Percentiles rank a stretch among this genome's conserved stretches.
Conservation (phyloP, 2,113 vertebrate species). For the Chlorodrepanis virens region DNA sequence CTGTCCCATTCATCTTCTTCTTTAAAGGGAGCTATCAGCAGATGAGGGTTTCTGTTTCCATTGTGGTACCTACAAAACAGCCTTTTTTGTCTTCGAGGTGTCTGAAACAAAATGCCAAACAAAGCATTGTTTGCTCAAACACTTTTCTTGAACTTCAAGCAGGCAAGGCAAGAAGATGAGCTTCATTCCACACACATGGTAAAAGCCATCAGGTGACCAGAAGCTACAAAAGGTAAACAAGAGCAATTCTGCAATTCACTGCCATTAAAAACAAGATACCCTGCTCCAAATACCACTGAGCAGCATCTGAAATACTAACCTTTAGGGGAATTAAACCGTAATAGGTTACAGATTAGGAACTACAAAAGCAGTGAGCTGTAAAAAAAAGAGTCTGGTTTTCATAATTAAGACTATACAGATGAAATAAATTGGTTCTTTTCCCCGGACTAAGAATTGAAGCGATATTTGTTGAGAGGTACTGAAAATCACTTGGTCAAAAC, state of each 20-base stretch:
- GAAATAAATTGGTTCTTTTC: neutral
- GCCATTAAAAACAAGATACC: neutral
- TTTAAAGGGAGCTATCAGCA: slow-evolving; percentile 90
- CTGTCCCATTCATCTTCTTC: slow-evolving; percentile 98
- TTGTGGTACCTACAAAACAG: slow-evolving; percentile 91
- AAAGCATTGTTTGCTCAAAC: neutral
- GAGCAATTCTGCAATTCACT: neutral
- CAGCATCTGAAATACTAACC: neutral
- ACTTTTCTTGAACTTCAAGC: neutral
- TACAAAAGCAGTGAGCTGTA: neutral
- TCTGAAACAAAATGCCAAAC: slow-evolving; percentile 69
- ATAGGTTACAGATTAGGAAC: neutral
- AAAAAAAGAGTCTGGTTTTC: neutral
- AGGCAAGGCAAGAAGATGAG: neutral
- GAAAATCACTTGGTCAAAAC: neutral
- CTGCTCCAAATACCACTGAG: neutral
- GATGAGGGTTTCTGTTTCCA: slow-evolving; percentile 81
- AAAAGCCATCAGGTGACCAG: neutral
- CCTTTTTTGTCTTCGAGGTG: slow-evolving; percentile 80
- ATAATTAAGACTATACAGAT: neutral
- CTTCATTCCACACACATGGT: neutral
- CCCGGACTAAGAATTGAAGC: neutral
- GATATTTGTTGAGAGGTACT: neutral
- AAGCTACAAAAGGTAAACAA: neutral
- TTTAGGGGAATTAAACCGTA: neutral